These are phyloP conservation scores for Andrena bicolor DNA, from an alignment of 2,888 invertebrate species.

Conservation along the genomic window DNA sequence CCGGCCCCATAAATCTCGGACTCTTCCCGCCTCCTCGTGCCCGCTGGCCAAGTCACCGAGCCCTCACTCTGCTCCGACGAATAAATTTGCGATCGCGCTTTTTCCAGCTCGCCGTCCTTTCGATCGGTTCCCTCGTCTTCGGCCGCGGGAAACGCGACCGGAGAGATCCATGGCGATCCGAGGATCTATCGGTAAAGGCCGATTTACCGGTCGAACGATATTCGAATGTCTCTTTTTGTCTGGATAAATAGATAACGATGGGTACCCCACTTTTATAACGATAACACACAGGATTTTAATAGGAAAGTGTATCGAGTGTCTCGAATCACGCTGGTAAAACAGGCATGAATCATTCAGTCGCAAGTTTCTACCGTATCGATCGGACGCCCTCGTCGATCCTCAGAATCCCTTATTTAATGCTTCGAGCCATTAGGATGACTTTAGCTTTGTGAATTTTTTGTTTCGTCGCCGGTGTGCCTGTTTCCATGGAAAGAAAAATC, in stretches of 20 bases:
- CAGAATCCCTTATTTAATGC: too few species aligned
- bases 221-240: too few species aligned
- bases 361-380: background rate
- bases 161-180: background rate
- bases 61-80: conserved; percentile 64
- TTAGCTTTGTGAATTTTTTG: too few species aligned
- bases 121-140: conserved; percentile 16
- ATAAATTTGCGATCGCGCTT: conserved; percentile 69
- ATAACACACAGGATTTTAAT: too few species aligned
- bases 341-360: background rate
- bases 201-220: conserved; percentile 27
- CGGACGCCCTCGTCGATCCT: background rate
- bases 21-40: conserved; percentile 75
- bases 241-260: too few species aligned
- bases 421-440: too few species aligned
- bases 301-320: too few species aligned
- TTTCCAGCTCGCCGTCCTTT: conserved; percentile 45
- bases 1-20: conserved; percentile 83
- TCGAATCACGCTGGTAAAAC: conserved; percentile 7
- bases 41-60: conserved; percentile 76
- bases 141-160: conserved; percentile 12
- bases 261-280: too few species aligned
- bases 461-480: too few species aligned
- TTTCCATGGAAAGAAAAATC: conserved; percentile 19
- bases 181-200: conserved; percentile 5